These are phyloP conservation scores for Labeo calbasu DNA, from an alignment of 2,797 vertebrate genomes.

Conservation along the genomic window DNA sequence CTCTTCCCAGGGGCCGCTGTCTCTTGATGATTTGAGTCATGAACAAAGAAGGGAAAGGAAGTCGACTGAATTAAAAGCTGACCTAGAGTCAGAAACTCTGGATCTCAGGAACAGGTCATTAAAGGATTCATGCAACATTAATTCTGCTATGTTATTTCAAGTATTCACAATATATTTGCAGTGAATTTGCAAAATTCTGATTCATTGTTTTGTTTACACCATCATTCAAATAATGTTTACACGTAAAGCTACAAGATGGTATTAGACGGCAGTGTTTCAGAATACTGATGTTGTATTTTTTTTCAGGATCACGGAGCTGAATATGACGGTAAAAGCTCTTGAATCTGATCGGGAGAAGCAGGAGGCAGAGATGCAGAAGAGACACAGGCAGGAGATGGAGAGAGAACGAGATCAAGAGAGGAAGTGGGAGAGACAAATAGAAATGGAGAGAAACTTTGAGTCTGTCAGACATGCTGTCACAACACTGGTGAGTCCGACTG, in stretches of 20 bases:
- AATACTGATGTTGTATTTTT: neutral
- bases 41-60: conserved; percentile 49
- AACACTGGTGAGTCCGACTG: conserved; percentile 68
- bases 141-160: neutral
- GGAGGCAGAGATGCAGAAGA: conserved; percentile 72
- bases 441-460: conserved; percentile 67
- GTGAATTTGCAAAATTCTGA: neutral
- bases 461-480: conserved; percentile 66
- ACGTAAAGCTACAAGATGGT: neutral
- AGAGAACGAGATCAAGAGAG: conserved; percentile 75
- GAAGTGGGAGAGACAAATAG: conserved; percentile 72
- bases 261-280: neutral
- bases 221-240: neutral
- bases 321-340: conserved; percentile 73
- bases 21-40: conserved; percentile 68
- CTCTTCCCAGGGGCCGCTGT: conserved; percentile 59
- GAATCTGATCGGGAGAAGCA: conserved; percentile 75
- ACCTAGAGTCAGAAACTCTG: conserved; percentile 68
- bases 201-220: neutral
- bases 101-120: conserved; percentile 76
- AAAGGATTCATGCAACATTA: neutral
- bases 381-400: conserved; percentile 70
- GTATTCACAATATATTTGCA: neutral
- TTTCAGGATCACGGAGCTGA: conserved; percentile 80
- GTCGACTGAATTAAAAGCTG: conserved; percentile 62